Conservation (phyloP, 2,113 vertebrate genomes). For the Chlorodrepanis virens region DNA sequence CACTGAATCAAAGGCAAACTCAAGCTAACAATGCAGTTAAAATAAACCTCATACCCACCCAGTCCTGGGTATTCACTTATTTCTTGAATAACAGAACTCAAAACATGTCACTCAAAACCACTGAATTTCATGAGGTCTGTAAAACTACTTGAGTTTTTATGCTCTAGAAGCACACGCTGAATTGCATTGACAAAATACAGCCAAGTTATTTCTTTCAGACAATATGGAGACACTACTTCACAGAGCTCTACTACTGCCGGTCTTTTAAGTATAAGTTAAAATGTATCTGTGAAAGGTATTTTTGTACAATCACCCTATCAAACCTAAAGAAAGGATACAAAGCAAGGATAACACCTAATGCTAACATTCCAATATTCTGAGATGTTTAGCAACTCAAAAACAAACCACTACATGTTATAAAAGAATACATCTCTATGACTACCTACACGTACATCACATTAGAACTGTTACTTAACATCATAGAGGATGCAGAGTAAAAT, state of each 20-base stretch:
- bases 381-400: neutral
- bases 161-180: neutral
- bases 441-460: fast-evolving
- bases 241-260: neutral
- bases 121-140: neutral
- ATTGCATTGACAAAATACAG: neutral
- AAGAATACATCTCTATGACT: neutral
- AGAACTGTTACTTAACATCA: neutral
- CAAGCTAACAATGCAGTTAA: neutral
- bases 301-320: neutral
- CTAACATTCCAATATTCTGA: neutral
- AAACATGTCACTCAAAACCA: neutral
- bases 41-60: neutral
- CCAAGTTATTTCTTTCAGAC: neutral
- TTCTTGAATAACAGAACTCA: neutral
- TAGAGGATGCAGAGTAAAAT: neutral
- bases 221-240: neutral
- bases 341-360: neutral
- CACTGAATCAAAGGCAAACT: neutral
- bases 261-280: neutral
- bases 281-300: neutral
- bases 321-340: neutral
- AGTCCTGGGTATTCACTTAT: neutral
- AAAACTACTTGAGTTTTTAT: neutral
- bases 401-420: neutral